Conservation (phyloP, 1,140 invertebrate species). For the Musca domestica region DNA sequence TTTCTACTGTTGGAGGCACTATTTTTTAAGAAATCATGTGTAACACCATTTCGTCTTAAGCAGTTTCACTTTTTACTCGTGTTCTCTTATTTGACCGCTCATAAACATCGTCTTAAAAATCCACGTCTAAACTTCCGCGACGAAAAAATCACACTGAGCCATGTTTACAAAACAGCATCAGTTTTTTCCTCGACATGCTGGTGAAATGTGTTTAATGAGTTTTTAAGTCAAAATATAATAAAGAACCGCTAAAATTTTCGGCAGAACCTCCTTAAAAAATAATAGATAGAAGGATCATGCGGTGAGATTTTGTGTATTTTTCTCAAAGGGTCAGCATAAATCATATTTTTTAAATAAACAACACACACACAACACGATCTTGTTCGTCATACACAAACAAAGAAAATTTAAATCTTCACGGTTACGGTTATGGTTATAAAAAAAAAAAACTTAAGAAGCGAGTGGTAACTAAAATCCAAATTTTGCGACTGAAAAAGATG, state of each 20-base stretch:
- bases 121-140: constrained; percentile 40
- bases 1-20: no score
- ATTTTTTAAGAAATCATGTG: no score
- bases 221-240: not conserved
- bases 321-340: constrained; percentile 47
- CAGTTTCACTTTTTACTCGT: no score
- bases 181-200: constrained; percentile 26
- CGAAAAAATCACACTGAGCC: constrained; percentile 45
- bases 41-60: no score
- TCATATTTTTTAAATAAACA: constrained; percentile 46
- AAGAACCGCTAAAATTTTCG: constrained; percentile 2
- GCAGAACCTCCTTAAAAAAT: constrained; percentile 2
- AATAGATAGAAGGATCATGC: not conserved
- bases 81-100: no score
- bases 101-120: not conserved
- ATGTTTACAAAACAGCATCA: constrained; percentile 50
- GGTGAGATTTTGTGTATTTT: not conserved
- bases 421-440: not conserved
- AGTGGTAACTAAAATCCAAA: not conserved
- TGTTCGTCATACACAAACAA: not conserved
- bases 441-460: not conserved
- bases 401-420: not conserved
- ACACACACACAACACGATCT: not conserved
- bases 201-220: constrained; percentile 10
- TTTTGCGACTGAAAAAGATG: constrained; percentile 1